phyloP scores from a whole-genome alignment of 2,113 vertebrate genomes.

The Chaetura pelagica region DNA sequence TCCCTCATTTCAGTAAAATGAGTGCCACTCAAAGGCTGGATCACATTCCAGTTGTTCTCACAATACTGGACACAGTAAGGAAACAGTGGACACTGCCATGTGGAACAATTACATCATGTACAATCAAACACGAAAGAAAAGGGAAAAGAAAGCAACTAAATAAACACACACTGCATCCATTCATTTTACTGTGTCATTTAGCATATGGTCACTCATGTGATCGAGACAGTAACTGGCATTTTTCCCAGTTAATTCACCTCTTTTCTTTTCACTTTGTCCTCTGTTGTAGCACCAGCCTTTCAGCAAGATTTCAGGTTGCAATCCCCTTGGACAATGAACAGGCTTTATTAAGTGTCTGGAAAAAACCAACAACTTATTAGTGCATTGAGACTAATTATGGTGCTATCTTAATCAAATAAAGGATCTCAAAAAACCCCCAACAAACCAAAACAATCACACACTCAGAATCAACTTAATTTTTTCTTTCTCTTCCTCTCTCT shows the following conservation, averaged over 20 bases:
- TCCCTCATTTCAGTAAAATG: background rate
- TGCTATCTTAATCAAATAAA: conserved; percentile 27
- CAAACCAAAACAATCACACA: background rate
- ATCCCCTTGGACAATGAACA: conserved; percentile 18
- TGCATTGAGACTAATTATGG: conserved; percentile 26
- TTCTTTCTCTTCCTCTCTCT: background rate
- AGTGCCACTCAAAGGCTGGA: background rate
- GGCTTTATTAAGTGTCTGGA: conserved; percentile 29
- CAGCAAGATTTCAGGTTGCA: conserved; percentile 49
- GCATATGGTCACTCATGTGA: conserved; percentile 71
- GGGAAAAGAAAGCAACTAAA: background rate
- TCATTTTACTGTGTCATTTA: conserved; percentile 55
- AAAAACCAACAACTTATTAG: conserved; percentile 10
- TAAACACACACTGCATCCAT: conserved; percentile 32
- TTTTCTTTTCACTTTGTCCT: conserved; percentile 58
- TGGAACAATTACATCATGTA: background rate
- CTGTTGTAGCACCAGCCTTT: conserved; percentile 45
- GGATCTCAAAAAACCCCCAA: background rate
- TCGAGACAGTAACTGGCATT: conserved; percentile 68
- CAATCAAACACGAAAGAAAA: background rate
- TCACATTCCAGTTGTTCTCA: background rate
- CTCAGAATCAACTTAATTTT: background rate
- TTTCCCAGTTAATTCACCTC: conserved; percentile 71
- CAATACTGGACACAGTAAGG: background rate
- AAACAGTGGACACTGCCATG: background rate